phyloP scores from a whole-genome alignment of 1,140 invertebrate genomes.

The Amyelois transitella region DNA sequence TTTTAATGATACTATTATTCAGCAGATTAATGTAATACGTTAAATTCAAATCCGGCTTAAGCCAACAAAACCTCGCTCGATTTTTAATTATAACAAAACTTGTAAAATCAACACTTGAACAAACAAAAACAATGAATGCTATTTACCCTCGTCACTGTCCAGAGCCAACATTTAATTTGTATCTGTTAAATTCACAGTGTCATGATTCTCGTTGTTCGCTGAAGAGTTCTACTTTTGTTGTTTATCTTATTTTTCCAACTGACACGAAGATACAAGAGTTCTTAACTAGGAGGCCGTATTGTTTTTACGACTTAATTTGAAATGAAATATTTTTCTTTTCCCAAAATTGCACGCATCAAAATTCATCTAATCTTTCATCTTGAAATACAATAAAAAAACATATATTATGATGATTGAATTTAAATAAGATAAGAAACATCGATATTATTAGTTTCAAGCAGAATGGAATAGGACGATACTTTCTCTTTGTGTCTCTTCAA shows the following conservation, averaged over 20 bases:
- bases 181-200: conserved; percentile 25
- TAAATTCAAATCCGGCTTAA: too few species aligned
- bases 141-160: conserved; percentile 31
- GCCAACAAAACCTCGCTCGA: too few species aligned
- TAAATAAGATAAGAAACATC: too few species aligned
- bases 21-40: too few species aligned
- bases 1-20: too few species aligned
- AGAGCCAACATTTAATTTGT: conserved; percentile 33
- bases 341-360: neutral
- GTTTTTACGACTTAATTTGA: neutral
- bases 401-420: too few species aligned
- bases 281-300: neutral
- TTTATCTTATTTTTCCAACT: neutral
- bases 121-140: conserved; percentile 5
- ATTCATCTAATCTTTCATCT: neutral
- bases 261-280: neutral
- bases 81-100: conserved; percentile 9
- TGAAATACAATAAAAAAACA: too few species aligned
- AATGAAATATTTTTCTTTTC: neutral
- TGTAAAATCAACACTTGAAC: conserved; percentile 3
- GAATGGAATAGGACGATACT: too few species aligned
- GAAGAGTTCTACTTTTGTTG: neutral
- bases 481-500: too few species aligned
- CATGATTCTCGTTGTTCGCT: conserved; percentile 7
- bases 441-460: too few species aligned